phyloP scores from a whole-genome alignment of 1,140 invertebrate genomes.

The Tetranychus urticae region DNA sequence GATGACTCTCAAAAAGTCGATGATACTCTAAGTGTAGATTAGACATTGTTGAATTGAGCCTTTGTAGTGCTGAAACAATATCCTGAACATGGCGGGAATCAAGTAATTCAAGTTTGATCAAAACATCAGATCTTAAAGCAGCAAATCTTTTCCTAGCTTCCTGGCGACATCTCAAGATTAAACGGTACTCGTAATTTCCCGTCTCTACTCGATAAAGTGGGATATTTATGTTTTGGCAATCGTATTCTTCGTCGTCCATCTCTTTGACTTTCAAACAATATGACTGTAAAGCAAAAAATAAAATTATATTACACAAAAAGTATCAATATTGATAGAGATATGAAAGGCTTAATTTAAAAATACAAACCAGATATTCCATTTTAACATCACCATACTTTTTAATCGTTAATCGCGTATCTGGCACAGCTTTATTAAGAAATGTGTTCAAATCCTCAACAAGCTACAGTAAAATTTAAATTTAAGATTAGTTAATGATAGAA shows the following conservation, averaged over 20 bases:
- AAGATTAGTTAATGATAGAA: background rate
- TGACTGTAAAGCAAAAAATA: constrained; percentile 26
- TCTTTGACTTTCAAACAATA: constrained; percentile 90
- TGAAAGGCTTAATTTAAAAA: constrained; percentile 22
- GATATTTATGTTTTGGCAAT: constrained; percentile 66
- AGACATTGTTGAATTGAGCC: constrained; percentile 49
- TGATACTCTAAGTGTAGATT: constrained; percentile 39
- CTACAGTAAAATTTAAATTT: background rate
- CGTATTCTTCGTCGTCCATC: constrained; percentile 94
- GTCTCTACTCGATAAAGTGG: constrained; percentile 91
- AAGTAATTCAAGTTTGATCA: constrained; percentile 85
- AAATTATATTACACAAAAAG: too few species aligned
- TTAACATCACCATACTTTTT: constrained; percentile 92
- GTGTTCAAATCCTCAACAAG: constrained; percentile 63
- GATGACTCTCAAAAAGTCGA: constrained; percentile 36
- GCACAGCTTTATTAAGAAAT: constrained; percentile 87
- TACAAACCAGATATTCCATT: constrained; percentile 73
- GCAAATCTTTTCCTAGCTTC: constrained; percentile 74
- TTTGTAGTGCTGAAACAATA: constrained; percentile 53
- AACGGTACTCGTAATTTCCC: constrained; percentile 90
- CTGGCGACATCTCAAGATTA: constrained; percentile 80
- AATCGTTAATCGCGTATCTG: constrained; percentile 87
- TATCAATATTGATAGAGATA: constrained; percentile 11
- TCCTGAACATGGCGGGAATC: constrained; percentile 94
- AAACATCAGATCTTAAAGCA: constrained; percentile 74